Conservation (phyloP, 2,888 invertebrate species). For the Podabrus alpinus region DNA sequence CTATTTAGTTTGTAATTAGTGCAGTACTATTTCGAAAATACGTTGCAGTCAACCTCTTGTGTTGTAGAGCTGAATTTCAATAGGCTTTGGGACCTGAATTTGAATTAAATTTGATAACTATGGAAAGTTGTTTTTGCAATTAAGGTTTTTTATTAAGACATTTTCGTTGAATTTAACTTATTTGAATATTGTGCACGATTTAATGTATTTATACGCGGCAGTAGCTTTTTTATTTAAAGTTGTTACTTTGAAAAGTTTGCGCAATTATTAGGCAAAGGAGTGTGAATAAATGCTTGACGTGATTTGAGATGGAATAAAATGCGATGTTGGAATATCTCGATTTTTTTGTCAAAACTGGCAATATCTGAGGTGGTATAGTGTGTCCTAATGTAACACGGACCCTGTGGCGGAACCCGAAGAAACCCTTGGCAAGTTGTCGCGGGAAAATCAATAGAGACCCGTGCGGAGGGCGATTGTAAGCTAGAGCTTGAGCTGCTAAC, state of each 20-base stretch:
- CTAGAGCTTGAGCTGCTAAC: constrained; percentile 25
- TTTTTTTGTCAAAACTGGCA: constrained; percentile 13
- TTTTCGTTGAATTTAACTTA: neutral
- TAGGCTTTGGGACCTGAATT: constrained; percentile 11
- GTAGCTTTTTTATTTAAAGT: neutral
- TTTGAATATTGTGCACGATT: neutral
- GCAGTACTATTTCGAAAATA: constrained; percentile 16
- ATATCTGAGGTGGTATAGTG: constrained; percentile 27
- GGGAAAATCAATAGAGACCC: constrained; percentile 41
- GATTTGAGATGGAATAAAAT: neutral
- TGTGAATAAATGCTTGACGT: neutral
- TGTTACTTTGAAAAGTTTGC: neutral
- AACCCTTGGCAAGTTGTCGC: constrained; percentile 39
- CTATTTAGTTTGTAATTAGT: constrained; percentile 24
- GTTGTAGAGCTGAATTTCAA: constrained; percentile 13
- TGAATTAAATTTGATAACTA: constrained; percentile 5
- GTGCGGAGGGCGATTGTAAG: constrained; percentile 39
- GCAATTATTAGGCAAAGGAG: neutral
- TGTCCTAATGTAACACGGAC: constrained; percentile 34
- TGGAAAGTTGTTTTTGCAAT: constrained; percentile 2
- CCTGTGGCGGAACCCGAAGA: constrained; percentile 35
- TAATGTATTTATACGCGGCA: neutral
- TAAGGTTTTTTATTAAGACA: neutral
- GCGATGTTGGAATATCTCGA: neutral
- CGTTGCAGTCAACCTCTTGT: constrained; percentile 14